These are phyloP conservation scores for Campylomormyrus numenius DNA, from an alignment of 2,113 vertebrate genomes.

Conservation along the genomic window DNA sequence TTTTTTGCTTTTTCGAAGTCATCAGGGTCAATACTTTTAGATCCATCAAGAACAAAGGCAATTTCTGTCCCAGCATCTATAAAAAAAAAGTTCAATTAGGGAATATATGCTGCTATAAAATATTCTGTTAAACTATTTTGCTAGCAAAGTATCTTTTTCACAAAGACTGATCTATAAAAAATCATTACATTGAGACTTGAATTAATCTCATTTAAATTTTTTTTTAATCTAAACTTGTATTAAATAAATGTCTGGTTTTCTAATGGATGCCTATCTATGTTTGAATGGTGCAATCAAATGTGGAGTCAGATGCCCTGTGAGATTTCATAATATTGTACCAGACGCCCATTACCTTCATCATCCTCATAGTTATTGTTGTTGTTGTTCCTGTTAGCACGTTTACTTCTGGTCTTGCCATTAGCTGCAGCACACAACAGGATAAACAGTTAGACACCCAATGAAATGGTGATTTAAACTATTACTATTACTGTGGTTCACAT, in stretches of 20 bases:
- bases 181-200: not conserved
- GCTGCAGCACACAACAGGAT: not conserved
- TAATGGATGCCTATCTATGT: not conserved
- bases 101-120: not conserved
- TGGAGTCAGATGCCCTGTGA: not conserved
- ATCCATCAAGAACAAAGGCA: constrained; percentile 66
- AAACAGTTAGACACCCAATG: not conserved
- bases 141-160: not conserved
- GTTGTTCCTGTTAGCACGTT: constrained; percentile 22
- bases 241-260: not conserved
- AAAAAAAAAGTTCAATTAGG: constrained; percentile 8
- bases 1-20: constrained; percentile 68
- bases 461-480: not conserved
- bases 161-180: not conserved
- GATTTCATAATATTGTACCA: not conserved
- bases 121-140: not conserved
- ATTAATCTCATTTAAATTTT: not conserved
- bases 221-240: not conserved
- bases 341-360: constrained; percentile 17
- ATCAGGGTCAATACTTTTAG: constrained; percentile 49
- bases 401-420: not conserved
- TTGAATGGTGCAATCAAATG: not conserved
- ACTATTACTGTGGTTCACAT: not conserved
- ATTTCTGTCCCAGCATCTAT: constrained; percentile 58
- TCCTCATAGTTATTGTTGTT: constrained; percentile 12